phyloP scores from a whole-genome alignment of 37 sponge, comb jelly and placozoan species.

The Chondrilla cf. caribensis region DNA sequence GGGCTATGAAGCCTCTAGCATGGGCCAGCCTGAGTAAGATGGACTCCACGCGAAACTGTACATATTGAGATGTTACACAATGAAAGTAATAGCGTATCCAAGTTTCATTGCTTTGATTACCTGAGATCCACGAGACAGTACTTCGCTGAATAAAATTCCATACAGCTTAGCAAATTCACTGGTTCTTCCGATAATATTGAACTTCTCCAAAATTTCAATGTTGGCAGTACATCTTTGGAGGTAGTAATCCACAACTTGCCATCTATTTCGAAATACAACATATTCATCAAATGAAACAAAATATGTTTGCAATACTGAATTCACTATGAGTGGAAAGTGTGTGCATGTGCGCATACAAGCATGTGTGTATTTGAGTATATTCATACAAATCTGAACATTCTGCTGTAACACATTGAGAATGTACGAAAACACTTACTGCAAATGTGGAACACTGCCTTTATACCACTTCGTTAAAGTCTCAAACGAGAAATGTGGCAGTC shows the following conservation, averaged over 20 bases:
- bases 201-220: conserved; percentile 64
- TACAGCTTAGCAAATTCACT: conserved; percentile 96
- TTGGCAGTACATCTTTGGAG: conserved; percentile 67
- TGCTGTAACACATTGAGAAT: no score
- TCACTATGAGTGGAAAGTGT: no score
- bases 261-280: no score
- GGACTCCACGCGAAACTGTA: conserved; percentile 93
- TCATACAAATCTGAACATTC: no score
- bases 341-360: not conserved
- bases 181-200: conserved; percentile 88
- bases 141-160: conserved; percentile 93
- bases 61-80: no score
- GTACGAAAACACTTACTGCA: not conserved
- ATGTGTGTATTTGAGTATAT: not conserved
- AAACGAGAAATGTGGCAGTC: conserved; percentile 69
- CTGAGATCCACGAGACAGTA: conserved; percentile 88
- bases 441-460: not conserved
- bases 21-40: conserved; percentile 94
- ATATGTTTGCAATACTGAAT: no score
- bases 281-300: no score
- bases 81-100: no score
- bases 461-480: conserved; percentile 78
- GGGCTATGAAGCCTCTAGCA: conserved; percentile 77
- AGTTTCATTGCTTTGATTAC: no score
- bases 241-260: conserved; percentile 80